Evolutionary conservation across 2,113 vertebrate species (phyloP), one percentile per base, ranked within the genome.

Genomic region (Vulpes vulpes): DNA sequence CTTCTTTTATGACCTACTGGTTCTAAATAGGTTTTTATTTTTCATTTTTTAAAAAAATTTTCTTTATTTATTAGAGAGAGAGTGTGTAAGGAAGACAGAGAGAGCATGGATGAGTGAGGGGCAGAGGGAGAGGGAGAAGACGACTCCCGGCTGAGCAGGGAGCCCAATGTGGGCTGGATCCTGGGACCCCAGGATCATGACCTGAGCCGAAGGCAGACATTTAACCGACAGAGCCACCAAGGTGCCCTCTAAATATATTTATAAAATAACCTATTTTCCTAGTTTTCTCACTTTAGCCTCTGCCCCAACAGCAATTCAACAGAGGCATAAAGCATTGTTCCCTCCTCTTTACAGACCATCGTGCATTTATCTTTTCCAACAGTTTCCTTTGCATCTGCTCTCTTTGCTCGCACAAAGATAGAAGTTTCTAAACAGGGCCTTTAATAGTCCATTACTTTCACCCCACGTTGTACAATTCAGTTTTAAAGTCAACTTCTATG

Each of bases 401-500:
- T 79, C 16, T 64, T 82, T 27, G 20, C 73, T 12, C 17, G 19
- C 51, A 91, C 15, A 87, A 82, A 76, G 79, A 92, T 55, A 16
- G 16, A 88, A 71, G 91, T 95, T 91, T 89, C 91, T 81, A 57
- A 92, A 83, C 38, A 91, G 64, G 89, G 67, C 17, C 69, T 96
- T 89, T 95, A 94, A 89, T 14, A 73, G 83, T 67, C 83, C 51
- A 74, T 92, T 96, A 60, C 69, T 82, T 95, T 88, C 67, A 96
- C 17, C 65, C 23, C 71, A 85, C 65, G 20, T 87, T 91, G 73
- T 35, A 69, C 69, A 97, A 94, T 96, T 90, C 87, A 81, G 92
- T 76, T 97, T 85, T 80, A 30, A 97, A 97, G 94, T 95, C 16
- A 94, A 89, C 74, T 86, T 95, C 49, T 12, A 30, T 9, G 10